Base-by-base conservation (phyloP, 1,140 invertebrate species). In the Achroia grisella region DNA sequence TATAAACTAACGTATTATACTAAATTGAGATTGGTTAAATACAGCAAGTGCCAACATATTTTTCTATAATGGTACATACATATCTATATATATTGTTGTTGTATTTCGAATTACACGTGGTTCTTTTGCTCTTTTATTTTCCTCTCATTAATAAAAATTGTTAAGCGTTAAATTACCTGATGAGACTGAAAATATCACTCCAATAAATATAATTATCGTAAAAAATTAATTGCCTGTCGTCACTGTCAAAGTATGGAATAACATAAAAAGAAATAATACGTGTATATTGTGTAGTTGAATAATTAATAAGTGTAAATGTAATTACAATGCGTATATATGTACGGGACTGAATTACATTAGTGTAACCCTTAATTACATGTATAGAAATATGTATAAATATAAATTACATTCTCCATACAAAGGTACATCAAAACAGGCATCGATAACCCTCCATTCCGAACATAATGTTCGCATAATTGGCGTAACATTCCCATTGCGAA, bases 391-490 rank as follows among this genome's bases (percentile, higher is more conserved):
- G 17, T 23, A 23, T 23, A 23, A 23, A 6, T 50, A 49, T 42
- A 42, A 32, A 48, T 48, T 27, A 31, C 34, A 48, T 48, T 35
- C 32, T 37, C 40, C 9, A 37, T 10, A 37, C 35, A 37, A 37
- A 37, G 35, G 43, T 37, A 49, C 46, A 46, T 36, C 44, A 29
- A 48, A 56, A 43, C 42, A 57, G 51, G 41, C 57, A 78, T 79
- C 68, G 64, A 77, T 80, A 80, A 68, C 73, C 77, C 74, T 71
- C 64, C 71, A 79, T 81, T 74, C 77, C 75, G 48, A 62, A 65
- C 73, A 76, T 81, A 79, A 83, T 81, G 74, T 81, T 78, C 75
- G 67, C 73, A 81, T 84, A 84, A 84, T 84, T 84, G 80, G 77
- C 80, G 77, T 78, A 78, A 78, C 77, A 81, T 84, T 81, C 74